Evolutionary conservation across 2,113 vertebrate genomes (phyloP).

Genomic region (Hepsetus odoe): DNA sequence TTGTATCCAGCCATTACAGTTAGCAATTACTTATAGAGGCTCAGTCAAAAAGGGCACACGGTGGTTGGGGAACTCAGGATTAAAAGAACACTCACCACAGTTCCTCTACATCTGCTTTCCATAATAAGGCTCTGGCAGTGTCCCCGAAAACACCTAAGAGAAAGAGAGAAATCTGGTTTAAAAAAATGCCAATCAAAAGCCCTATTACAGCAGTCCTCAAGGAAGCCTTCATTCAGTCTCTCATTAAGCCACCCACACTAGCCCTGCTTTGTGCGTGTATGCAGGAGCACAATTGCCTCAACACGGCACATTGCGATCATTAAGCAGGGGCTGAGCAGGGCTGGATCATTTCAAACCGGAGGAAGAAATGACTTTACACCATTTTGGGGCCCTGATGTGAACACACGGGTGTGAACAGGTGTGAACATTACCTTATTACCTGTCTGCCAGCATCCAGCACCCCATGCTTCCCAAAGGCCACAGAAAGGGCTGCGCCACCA

Average conservation of each 20-base stretch:
- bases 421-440: slow-evolving; percentile 26
- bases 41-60: not conserved
- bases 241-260: not conserved
- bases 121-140: slow-evolving; percentile 44
- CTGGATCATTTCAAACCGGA: not conserved
- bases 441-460: not conserved
- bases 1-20: slow-evolving; percentile 1
- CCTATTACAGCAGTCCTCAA: slow-evolving; percentile 30
- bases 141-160: slow-evolving; percentile 28
- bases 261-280: not conserved
- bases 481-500: not conserved
- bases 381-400: too few relatives aligned
- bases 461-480: slow-evolving; percentile 5
- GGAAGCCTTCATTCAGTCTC: slow-evolving; percentile 8
- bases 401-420: too few relatives aligned
- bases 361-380: not conserved
- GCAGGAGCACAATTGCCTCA: not conserved
- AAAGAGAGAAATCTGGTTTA: slow-evolving; percentile 1
- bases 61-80: not conserved
- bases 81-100: slow-evolving; percentile 47
- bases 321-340: not conserved
- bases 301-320: slow-evolving; percentile 8
- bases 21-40: not conserved
- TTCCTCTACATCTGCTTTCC: slow-evolving; percentile 49
- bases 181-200: slow-evolving; percentile 2